A percentile compares a stretch with the other conserved stretches of the same genome.
Conservation (phyloP, 2,797 vertebrate species). For the Taeniopygia guttata region DNA sequence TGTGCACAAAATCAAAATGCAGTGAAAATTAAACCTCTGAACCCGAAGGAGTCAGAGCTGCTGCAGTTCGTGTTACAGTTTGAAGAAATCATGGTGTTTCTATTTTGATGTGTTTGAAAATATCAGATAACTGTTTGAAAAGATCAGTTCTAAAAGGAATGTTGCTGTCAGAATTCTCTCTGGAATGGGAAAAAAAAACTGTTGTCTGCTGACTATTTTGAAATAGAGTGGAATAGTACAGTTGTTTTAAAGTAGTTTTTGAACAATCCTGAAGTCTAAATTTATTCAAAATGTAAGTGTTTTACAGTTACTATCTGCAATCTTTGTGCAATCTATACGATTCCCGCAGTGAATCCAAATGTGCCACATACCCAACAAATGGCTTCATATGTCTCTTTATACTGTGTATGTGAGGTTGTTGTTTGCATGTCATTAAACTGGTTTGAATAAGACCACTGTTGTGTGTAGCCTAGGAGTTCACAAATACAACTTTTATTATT, state of each 20-base stretch:
- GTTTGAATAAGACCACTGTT: neutral
- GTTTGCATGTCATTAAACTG: neutral
- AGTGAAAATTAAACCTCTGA: neutral
- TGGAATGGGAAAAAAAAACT: neutral
- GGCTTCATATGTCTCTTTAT: neutral
- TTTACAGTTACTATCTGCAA: neutral
- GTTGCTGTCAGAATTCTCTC: neutral
- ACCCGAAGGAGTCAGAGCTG: neutral
- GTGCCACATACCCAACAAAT: neutral
- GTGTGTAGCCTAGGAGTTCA: neutral
- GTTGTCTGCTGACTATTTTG: neutral
- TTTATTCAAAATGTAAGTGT: neutral
- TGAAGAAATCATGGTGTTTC: neutral
- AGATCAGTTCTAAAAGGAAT: neutral
- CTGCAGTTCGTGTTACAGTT: neutral
- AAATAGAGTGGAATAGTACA: neutral
- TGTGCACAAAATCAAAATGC: conserved; percentile 5
- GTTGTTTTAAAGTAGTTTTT: neutral
- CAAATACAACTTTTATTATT: too few relatives aligned
- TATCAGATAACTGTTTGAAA: neutral
- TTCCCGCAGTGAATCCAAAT: neutral
- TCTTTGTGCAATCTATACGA: neutral
- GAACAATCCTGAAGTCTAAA: neutral
- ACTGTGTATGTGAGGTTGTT: neutral
- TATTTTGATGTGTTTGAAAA: neutral